Conservation (phyloP, 2,888 invertebrate genomes). For the Ellobium chinense region DNA sequence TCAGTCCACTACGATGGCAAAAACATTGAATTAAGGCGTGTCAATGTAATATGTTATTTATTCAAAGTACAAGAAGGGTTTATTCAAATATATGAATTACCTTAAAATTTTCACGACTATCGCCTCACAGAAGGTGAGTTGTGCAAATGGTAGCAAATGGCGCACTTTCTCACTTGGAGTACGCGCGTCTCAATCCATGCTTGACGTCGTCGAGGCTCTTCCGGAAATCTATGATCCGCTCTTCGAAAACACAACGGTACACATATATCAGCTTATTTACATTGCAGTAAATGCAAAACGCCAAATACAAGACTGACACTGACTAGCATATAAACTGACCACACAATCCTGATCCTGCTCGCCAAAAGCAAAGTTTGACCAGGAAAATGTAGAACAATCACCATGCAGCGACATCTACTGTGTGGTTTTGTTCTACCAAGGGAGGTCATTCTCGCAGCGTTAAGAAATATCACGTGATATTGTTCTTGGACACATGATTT, state of each 20-base stretch:
- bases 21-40: too few relatives aligned
- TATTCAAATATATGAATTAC: too few relatives aligned
- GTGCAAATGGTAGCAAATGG: neutral
- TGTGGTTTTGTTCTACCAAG: slow-evolving; percentile 33
- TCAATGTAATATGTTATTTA: too few relatives aligned
- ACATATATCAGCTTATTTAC: neutral
- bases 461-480: slow-evolving; percentile 24
- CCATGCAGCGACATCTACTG: slow-evolving; percentile 29
- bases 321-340: neutral
- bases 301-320: neutral
- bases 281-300: neutral
- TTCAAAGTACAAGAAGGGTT: too few relatives aligned
- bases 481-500: slow-evolving; percentile 35
- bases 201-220: neutral
- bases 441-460: neutral
- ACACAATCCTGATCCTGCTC: neutral
- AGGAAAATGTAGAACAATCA: slow-evolving; percentile 43
- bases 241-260: neutral
- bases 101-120: too few relatives aligned
- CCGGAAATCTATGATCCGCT: neutral
- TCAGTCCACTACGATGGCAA: too few relatives aligned
- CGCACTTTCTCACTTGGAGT: slow-evolving; percentile 5
- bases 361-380: slow-evolving; percentile 11
- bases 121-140: neutral
- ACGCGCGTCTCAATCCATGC: slow-evolving; percentile 16